Percentiles rank a stretch among this genome's conserved stretches.
phyloP scores from a whole-genome alignment of 2,888 invertebrate genomes.

The Tipula lateralis region DNA sequence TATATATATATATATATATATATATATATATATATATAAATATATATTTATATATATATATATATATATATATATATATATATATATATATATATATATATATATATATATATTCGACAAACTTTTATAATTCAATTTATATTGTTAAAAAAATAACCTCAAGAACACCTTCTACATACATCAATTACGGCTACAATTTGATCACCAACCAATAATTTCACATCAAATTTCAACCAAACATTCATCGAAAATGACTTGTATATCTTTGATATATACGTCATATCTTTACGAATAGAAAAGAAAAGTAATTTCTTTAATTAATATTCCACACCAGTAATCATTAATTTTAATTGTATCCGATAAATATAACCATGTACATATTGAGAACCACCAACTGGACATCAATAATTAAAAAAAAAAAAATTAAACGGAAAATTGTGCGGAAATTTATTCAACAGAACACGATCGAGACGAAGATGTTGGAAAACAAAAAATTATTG shows the following conservation, averaged over 20 bases:
- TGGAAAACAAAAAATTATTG: not conserved
- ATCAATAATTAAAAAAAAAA: not conserved
- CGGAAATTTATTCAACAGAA: not conserved
- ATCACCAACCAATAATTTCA: too few species aligned
- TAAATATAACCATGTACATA: not conserved
- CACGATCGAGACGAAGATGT: not conserved
- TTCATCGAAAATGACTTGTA: not conserved
- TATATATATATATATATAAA: too few species aligned
- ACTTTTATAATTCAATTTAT: too few species aligned
- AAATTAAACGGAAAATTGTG: not conserved
- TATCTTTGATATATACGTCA: not conserved
- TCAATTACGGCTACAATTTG: too few species aligned
- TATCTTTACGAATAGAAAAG: not conserved
- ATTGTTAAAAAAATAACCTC: too few species aligned
- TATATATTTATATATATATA: too few species aligned
- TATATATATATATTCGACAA: too few species aligned
- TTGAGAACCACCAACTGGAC: not conserved
- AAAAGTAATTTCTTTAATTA: not conserved
- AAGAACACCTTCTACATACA: too few species aligned
- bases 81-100: too few species aligned
- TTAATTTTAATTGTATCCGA: not conserved
- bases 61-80: too few species aligned
- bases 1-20: too few species aligned
- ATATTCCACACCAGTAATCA: slow-evolving; percentile 19
- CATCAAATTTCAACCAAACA: not conserved